Conservation (phyloP, 2,113 vertebrate species). For the Calonectris borealis region DNA sequence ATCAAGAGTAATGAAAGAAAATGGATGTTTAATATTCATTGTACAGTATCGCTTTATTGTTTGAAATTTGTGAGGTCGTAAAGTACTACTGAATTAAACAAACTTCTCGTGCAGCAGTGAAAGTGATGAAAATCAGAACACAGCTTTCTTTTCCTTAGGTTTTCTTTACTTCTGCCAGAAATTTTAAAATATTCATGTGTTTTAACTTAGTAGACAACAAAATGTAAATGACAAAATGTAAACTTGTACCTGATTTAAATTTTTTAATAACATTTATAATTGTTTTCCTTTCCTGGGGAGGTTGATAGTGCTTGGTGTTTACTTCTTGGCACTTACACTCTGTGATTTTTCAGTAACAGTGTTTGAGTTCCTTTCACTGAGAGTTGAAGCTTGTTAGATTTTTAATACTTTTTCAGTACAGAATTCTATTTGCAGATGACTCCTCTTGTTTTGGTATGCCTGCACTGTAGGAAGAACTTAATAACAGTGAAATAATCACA, state of each 20-base stretch:
- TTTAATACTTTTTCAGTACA: neutral
- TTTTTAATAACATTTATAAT: neutral
- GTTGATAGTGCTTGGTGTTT: neutral
- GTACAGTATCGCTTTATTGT: neutral
- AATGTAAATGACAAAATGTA: neutral
- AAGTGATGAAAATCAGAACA: neutral
- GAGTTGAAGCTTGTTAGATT: neutral
- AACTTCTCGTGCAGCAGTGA: neutral
- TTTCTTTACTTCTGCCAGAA: neutral
- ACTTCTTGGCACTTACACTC: neutral
- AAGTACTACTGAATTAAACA: neutral
- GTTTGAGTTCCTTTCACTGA: neutral
- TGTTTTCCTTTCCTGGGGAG: neutral
- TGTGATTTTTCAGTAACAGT: neutral
- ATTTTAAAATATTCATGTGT: neutral
- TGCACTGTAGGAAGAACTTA: neutral
- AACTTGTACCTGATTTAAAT: neutral
- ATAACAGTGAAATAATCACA: neutral
- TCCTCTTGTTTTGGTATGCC: neutral
- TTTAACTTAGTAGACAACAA: neutral
- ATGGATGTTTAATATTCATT: neutral
- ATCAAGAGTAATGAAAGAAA: neutral
- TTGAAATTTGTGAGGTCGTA: neutral
- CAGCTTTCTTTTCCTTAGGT: neutral
- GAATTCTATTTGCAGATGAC: neutral